Evolutionary conservation across 2,888 invertebrate genomes (phyloP).

Genomic region (Brachyptera putata): DNA sequence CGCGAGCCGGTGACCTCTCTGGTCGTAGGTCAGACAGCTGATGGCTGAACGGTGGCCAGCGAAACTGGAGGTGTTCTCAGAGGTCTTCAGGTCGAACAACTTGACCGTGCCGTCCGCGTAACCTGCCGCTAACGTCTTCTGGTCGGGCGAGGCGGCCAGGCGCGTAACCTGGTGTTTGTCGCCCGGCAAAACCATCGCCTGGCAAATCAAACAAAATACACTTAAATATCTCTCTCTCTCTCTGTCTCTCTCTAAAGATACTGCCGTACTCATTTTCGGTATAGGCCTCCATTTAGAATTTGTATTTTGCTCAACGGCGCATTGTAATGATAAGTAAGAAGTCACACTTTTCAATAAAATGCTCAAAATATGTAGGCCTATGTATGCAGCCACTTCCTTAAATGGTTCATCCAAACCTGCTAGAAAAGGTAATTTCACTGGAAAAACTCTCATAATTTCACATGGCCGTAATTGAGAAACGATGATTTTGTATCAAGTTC

Average conservation of each 20-base stretch:
- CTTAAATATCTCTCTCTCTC: too few relatives aligned
- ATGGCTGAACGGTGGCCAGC: constrained; percentile 84
- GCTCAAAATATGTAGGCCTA: too few relatives aligned
- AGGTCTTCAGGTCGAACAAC: constrained; percentile 71
- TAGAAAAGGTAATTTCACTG: too few relatives aligned
- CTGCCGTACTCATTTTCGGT: not conserved
- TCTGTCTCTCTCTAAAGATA: not conserved
- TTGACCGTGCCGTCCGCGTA: constrained; percentile 86
- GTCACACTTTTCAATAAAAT: too few relatives aligned
- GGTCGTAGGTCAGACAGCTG: constrained; percentile 78
- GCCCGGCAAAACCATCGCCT: constrained; percentile 74
- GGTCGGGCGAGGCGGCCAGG: constrained; percentile 70
- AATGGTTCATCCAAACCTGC: too few relatives aligned
- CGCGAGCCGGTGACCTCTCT: constrained; percentile 75
- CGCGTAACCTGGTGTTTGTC: constrained; percentile 76
- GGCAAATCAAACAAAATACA: constrained; percentile 36
- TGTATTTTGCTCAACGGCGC: not conserved
- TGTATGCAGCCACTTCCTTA: too few relatives aligned
- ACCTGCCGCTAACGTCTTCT: constrained; percentile 80
- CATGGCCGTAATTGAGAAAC: too few relatives aligned
- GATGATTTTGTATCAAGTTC: too few relatives aligned
- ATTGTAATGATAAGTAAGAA: too few relatives aligned
- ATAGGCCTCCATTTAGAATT: not conserved
- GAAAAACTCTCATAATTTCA: too few relatives aligned
- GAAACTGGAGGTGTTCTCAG: constrained; percentile 67